Evolutionary conservation across 1,140 invertebrate species (phyloP).

Genomic region (Phortica variegata): DNA sequence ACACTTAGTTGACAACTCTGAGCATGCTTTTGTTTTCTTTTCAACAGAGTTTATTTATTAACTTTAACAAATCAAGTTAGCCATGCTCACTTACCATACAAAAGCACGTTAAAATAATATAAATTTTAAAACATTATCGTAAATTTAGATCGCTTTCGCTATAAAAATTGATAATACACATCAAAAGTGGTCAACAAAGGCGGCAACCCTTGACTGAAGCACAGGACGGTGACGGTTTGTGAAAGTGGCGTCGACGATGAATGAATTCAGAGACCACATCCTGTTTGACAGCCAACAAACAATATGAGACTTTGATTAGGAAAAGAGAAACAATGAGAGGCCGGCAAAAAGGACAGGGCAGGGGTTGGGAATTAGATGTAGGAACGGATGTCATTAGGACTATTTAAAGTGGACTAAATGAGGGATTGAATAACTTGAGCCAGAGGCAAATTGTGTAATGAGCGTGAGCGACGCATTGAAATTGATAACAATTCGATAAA

Average conservation of each 20-base stretch:
- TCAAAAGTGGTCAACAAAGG: constrained; percentile 7
- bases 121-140: constrained; percentile 55
- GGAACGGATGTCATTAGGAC: constrained; percentile 48
- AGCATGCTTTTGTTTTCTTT: constrained; percentile 43
- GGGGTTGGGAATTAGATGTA: constrained; percentile 3
- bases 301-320: constrained; percentile 39
- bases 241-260: constrained; percentile 8
- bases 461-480: constrained; percentile 4
- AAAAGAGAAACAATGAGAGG: constrained; percentile 51
- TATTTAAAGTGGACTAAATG: constrained; percentile 42
- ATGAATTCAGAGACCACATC: constrained; percentile 15
- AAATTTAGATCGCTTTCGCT: constrained; percentile 48
- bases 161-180: constrained; percentile 32
- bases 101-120: constrained; percentile 35
- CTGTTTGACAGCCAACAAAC: constrained; percentile 20
- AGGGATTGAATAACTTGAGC: neutral
- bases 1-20: constrained; percentile 6
- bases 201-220: constrained; percentile 32
- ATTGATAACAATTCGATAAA: constrained; percentile 15
- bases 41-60: no score
- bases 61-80: constrained; percentile 51
- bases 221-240: no score
- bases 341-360: constrained; percentile 24
- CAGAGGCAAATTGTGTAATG: constrained; percentile 21
- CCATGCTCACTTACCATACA: constrained; percentile 52